Evolutionary conservation across 2,113 vertebrate genomes (phyloP), one percentile per base, ranked within the genome.

Genomic region (Lasiurus borealis): DNA sequence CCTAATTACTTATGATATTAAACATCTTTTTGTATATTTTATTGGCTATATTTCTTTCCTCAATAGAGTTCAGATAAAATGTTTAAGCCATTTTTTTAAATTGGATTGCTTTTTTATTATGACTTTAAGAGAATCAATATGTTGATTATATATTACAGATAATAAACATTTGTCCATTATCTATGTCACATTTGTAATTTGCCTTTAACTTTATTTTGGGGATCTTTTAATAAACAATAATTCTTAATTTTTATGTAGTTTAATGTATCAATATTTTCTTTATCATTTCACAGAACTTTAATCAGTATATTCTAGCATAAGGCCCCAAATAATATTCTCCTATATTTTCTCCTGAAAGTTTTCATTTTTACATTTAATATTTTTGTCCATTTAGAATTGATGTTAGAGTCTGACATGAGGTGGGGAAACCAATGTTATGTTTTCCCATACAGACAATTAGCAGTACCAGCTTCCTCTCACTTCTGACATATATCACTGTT

Each of bases 81-180:
- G 21, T 40, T 52, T 78, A 18, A 46, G 27, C 4, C 8, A 31
- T 54, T 81, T 50, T 57, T 71, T 90, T 57, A 12, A 50, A 57
- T 54, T 81, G 36, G 64, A 25, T 46, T 69, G 48, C 27, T 81
- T 71, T 81, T n/a, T 21, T 90, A 69, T 54, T 34, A 52, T 66
- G 57, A n/a, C 44, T 77, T 88, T 81, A 11, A 81, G 57, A 81
- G 66, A 90, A n/a, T 57, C 48, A 71, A 77, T 66, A 66, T 88
- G 4, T 64, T 77, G 10, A 66, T 46, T 46, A 54, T 71, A 80
- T 78, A 54, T 54, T 50, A 69, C 36, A 18, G 25, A 5, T 64
- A 76, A 31, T 44, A 69, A 90, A 90, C 25, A 69, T 44, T 90
- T 57, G 13, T 27, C 8, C 27, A 46, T 44, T 90, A 57, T 81